Evolutionary conservation across 2,797 vertebrate species (phyloP).

Genomic region (Fistularia commersonii): DNA sequence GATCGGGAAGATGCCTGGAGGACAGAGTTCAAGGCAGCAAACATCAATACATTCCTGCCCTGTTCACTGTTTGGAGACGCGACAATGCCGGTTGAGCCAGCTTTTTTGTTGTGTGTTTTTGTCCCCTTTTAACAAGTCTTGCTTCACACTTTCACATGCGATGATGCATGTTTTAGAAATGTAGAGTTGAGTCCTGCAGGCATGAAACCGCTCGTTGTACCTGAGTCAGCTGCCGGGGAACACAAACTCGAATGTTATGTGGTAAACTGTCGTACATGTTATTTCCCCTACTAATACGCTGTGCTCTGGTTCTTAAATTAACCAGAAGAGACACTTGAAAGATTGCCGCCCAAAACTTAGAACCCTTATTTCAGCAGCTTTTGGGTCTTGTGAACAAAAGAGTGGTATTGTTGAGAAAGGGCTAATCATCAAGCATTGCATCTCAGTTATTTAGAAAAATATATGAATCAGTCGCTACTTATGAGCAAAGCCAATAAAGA

Average conservation of each 20-base stretch:
- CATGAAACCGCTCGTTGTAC: conserved; percentile 11
- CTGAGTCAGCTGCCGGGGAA: conserved; percentile 3
- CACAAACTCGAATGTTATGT: neutral
- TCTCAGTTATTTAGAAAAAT: too few relatives aligned
- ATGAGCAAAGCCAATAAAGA: too few relatives aligned
- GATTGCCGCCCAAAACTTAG: neutral
- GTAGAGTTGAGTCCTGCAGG: conserved; percentile 14
- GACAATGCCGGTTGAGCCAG: conserved; percentile 36
- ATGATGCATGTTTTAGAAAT: conserved; percentile 17
- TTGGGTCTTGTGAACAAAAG: neutral
- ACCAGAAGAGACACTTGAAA: neutral
- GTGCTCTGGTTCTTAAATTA: neutral
- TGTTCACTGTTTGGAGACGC: conserved; percentile 12
- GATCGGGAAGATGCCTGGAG: conserved; percentile 26
- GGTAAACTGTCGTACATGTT: too few relatives aligned
- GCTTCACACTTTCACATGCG: conserved; percentile 24
- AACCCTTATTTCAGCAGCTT: conserved; percentile 1
- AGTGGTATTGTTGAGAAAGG: conserved; percentile 1
- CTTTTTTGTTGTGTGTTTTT: conserved; percentile 10
- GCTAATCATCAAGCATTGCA: conserved; percentile 8
- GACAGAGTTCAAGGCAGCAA: conserved; percentile 15
- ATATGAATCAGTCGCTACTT: too few relatives aligned
- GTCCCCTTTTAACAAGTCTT: neutral
- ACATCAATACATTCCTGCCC: conserved; percentile 19
- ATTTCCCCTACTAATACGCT: neutral